Percentiles rank a stretch among this genome's conserved stretches.
Conservation (phyloP, 1,140 invertebrate genomes). For the Helicoverpa armigera region DNA sequence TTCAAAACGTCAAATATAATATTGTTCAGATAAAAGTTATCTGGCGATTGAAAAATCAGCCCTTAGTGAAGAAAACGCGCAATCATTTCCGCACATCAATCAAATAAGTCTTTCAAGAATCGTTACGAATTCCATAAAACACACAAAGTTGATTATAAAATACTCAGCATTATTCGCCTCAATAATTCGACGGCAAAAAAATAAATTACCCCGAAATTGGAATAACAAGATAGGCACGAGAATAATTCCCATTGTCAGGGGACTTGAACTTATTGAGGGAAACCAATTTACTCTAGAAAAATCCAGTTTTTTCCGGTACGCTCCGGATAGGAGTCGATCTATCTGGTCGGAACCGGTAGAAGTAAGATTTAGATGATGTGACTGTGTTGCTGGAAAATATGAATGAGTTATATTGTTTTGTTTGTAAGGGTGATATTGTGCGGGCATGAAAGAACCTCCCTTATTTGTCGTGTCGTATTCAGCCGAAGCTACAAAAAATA, state of each 20-base stretch:
- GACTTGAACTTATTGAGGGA: conserved; percentile 74
- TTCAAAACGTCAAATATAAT: too few relatives aligned
- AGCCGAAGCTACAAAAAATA: background rate
- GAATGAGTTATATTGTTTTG: conserved; percentile 44
- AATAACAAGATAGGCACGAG: conserved; percentile 78
- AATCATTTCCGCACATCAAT: conserved; percentile 11
- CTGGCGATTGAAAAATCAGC: too few relatives aligned
- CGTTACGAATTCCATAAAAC: conserved; percentile 39
- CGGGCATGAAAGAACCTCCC: background rate
- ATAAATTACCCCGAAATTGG: conserved; percentile 77
- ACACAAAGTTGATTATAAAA: conserved; percentile 55
- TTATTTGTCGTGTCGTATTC: background rate
- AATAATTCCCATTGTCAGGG: conserved; percentile 79
- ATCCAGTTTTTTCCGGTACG: conserved; percentile 62
- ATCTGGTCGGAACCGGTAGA: conserved; percentile 20
- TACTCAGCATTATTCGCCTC: conserved; percentile 46
- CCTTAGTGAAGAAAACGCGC: background rate
- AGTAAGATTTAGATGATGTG: conserved; percentile 34
- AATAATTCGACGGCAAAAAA: conserved; percentile 58
- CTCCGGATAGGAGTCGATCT: conserved; percentile 43
- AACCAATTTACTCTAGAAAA: conserved; percentile 68
- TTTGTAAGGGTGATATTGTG: background rate
- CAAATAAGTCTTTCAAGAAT: conserved; percentile 20
- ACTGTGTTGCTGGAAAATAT: conserved; percentile 21
- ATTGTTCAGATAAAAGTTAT: too few relatives aligned